Conservation (phyloP, 1,140 invertebrate species). For the Drosophila obscura region DNA sequence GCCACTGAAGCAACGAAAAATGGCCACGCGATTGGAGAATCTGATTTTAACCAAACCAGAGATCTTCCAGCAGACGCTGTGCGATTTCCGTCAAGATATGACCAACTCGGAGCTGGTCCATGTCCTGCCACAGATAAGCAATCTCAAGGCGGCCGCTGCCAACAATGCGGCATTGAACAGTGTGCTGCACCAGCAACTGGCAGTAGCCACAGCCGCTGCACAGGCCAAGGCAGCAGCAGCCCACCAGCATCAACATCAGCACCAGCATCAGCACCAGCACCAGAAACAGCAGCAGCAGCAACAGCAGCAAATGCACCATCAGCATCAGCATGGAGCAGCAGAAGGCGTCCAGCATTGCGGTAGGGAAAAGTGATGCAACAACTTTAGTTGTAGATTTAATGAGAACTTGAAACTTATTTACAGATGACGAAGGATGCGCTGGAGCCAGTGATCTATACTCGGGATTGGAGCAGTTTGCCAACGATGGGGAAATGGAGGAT, state of each 20-base stretch:
- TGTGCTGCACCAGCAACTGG: conserved; percentile 66
- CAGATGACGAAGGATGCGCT: conserved; percentile 48
- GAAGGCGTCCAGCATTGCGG: conserved; percentile 51
- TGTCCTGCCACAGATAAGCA: conserved; percentile 69
- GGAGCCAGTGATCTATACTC: conserved; percentile 55
- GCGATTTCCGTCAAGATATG: conserved; percentile 75
- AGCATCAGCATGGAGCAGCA: conserved; percentile 18
- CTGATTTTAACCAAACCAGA: conserved; percentile 69
- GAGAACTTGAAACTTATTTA: background rate
- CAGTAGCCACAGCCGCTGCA: conserved; percentile 59
- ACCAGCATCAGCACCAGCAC: conserved; percentile 29
- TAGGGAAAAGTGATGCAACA: background rate
- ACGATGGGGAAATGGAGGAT: conserved; percentile 78
- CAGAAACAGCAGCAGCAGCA: conserved; percentile 44
- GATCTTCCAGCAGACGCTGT: conserved; percentile 62
- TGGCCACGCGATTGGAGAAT: conserved; percentile 71
- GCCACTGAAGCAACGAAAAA: conserved; percentile 67
- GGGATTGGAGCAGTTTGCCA: conserved; percentile 63
- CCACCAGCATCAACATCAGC: conserved; percentile 41
- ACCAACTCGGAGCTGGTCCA: conserved; percentile 68
- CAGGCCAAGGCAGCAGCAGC: conserved; percentile 62
- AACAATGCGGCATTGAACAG: conserved; percentile 65
- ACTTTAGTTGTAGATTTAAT: background rate
- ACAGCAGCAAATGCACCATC: conserved; percentile 45
- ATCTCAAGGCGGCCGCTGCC: conserved; percentile 65